phyloP scores from a whole-genome alignment of 2,888 invertebrate genomes.

The Eustalomyia histrio region DNA sequence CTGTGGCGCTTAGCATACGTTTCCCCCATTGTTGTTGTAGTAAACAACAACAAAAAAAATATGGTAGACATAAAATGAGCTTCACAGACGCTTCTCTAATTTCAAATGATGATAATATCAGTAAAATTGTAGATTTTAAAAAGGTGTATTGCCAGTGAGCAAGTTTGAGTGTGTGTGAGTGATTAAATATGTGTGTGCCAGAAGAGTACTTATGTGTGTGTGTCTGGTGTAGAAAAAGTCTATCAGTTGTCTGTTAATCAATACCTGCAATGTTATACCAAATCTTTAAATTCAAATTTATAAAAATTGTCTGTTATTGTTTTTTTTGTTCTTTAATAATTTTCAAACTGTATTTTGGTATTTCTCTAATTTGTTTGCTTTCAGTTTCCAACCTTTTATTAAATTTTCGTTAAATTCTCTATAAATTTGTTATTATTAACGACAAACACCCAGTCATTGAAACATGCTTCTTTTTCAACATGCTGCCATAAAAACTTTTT shows the following conservation, averaged over 20 bases:
- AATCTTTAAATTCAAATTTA: not conserved
- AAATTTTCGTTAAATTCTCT: not conserved
- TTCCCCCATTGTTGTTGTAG: not conserved
- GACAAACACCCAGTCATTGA: not conserved
- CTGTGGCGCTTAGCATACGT: conserved; percentile 40
- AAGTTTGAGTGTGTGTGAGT: not conserved
- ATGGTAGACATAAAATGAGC: conserved; percentile 29
- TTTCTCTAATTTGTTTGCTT: not conserved
- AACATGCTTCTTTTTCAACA: not conserved
- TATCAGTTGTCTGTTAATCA: conserved; percentile 1
- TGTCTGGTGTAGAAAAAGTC: not conserved
- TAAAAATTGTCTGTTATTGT: too few relatives aligned
- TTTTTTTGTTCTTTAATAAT: not conserved
- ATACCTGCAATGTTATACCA: conserved; percentile 2
- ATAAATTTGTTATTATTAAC: not conserved
- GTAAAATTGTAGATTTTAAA: not conserved
- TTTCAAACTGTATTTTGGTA: not conserved
- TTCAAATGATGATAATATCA: not conserved
- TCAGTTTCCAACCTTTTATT: not conserved
- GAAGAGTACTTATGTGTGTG: not conserved
- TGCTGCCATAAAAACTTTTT: not conserved
- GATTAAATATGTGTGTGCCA: not conserved
- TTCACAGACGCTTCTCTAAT: conserved; percentile 1
- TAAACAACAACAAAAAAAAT: not conserved
- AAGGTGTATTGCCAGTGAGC: not conserved